A percentile compares a stretch with the other conserved stretches of the same genome.
Conservation (phyloP, 2,113 vertebrate species). For the Xiphophorus maculatus region DNA sequence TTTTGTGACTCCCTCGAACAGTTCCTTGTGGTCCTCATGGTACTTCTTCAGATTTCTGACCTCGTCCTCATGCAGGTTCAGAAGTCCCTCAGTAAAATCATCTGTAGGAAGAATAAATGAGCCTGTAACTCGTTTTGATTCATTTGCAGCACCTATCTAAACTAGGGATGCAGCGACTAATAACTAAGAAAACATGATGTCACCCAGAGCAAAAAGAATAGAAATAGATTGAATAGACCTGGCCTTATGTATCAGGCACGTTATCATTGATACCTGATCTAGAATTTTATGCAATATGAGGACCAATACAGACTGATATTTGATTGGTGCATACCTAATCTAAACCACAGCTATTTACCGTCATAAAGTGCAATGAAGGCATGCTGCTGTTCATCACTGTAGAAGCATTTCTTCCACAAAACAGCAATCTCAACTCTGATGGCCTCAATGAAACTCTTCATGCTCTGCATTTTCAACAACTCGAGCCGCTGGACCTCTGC, state of each 20-base stretch:
- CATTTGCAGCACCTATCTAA: no score
- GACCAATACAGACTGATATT: no score
- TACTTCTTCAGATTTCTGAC: conserved; percentile 78
- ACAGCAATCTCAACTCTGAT: conserved; percentile 82
- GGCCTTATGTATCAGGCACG: no score
- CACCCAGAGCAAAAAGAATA: no score
- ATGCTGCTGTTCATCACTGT: conserved; percentile 84
- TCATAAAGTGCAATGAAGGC: conserved; percentile 80
- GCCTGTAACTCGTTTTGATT: background rate
- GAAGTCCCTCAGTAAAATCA: conserved; percentile 85
- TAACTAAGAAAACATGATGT: no score
- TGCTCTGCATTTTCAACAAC: conserved; percentile 87
- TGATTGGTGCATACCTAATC: background rate
- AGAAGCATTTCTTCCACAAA: conserved; percentile 92
- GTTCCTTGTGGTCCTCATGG: conserved; percentile 83
- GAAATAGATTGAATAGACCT: no score
- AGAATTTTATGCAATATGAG: no score
- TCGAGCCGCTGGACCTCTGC: conserved; percentile 84
- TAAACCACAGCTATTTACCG: conserved; percentile 70
- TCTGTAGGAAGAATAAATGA: conserved; percentile 60
- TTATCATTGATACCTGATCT: no score
- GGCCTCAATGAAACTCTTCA: conserved; percentile 81
- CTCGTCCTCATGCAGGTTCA: conserved; percentile 85
- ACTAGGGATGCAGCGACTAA: no score
- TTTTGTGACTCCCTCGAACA: conserved; percentile 87